phyloP scores from a whole-genome alignment of 1,140 invertebrate species.

The Lysiphlebus fabarum region DNA sequence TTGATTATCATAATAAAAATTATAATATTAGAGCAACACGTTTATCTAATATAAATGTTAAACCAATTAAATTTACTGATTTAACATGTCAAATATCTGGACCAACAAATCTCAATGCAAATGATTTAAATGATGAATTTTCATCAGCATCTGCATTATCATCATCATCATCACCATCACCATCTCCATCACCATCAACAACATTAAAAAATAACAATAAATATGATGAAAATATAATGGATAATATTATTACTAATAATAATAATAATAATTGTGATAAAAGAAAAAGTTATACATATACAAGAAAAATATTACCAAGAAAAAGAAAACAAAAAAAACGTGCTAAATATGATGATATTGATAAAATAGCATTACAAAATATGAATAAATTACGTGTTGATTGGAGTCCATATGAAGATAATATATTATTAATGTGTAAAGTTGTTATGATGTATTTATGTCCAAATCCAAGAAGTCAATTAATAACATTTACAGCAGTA shows the following conservation, averaged over 20 bases:
- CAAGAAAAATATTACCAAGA: conserved; percentile 42
- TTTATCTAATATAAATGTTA: conserved; percentile 38
- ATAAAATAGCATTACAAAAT: conserved; percentile 63
- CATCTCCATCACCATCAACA: no score
- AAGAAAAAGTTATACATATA: conserved; percentile 32
- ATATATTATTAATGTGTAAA: conserved; percentile 65
- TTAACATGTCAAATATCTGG: conserved; percentile 33
- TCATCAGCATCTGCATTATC: not conserved
- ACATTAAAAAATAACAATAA: no score
- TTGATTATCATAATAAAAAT: conserved; percentile 6
- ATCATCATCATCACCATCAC: not conserved
- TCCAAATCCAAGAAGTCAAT: conserved; percentile 53
- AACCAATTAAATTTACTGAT: conserved; percentile 37
- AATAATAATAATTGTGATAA: not conserved
- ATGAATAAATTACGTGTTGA: conserved; percentile 65
- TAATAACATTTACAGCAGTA: conserved; percentile 54
- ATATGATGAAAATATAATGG: no score
- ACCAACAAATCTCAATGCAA: conserved; percentile 26
- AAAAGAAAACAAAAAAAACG: conserved; percentile 30
- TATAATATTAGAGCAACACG: conserved; percentile 17
- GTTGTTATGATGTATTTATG: conserved; percentile 65
- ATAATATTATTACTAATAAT: not conserved
- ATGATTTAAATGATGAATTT: conserved; percentile 21
- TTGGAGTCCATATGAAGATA: conserved; percentile 64
- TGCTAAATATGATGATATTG: conserved; percentile 64